These are phyloP conservation scores for Stenurella melanura DNA, from an alignment of 2,888 invertebrate genomes.

Conservation along the genomic window DNA sequence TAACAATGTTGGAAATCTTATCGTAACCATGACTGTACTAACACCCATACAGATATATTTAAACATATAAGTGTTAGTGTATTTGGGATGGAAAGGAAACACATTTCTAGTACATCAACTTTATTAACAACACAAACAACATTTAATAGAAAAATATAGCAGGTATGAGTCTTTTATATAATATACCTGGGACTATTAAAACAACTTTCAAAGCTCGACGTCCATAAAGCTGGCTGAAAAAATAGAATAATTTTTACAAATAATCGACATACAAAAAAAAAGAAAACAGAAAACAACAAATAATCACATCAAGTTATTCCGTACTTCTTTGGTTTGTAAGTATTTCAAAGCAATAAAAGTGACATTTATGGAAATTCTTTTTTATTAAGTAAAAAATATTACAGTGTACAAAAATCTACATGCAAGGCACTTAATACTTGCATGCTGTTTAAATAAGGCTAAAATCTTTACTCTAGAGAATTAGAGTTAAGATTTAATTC, in stretches of 20 bases:
- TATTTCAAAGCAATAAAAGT: slow-evolving; percentile 17
- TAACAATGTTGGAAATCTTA: no score
- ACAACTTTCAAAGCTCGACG: slow-evolving; percentile 13
- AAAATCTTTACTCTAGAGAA: slow-evolving; percentile 23
- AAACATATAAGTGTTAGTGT: neutral
- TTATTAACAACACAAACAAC: slow-evolving; percentile 5
- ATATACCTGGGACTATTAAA: slow-evolving; percentile 17
- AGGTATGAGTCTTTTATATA: slow-evolving; percentile 11
- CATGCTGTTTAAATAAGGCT: slow-evolving; percentile 1
- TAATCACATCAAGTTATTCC: slow-evolving; percentile 15
- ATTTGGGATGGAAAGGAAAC: neutral
- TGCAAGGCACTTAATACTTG: slow-evolving; percentile 17
- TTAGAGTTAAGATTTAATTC: slow-evolving; percentile 14
- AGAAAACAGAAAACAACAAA: slow-evolving; percentile 12
- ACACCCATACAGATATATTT: no score
- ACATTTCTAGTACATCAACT: neutral
- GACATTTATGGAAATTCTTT: slow-evolving; percentile 2
- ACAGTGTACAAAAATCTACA: slow-evolving; percentile 11
- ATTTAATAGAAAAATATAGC: neutral
- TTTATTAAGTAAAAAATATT: slow-evolving; percentile 23
- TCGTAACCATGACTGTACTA: no score
- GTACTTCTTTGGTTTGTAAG: slow-evolving; percentile 11
- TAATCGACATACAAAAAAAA: neutral
- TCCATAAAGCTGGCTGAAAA: slow-evolving; percentile 41
- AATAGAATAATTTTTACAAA: slow-evolving; percentile 22